phyloP scores from a whole-genome alignment of 1,140 invertebrate species.

The Bombus cullumanus region DNA sequence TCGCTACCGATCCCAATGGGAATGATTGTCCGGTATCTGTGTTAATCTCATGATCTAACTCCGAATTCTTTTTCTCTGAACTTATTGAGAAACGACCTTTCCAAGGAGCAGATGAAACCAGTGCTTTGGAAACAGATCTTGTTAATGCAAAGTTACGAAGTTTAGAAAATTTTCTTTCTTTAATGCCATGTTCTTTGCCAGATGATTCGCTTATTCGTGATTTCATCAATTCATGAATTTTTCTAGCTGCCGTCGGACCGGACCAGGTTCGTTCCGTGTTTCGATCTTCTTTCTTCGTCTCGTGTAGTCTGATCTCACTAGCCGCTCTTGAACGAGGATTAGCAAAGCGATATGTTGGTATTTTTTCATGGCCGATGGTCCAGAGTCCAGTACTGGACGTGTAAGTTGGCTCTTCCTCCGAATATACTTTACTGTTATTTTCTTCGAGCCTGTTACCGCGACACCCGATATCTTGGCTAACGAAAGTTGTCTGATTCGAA shows the following conservation, averaged over 20 bases:
- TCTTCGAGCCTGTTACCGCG: slow-evolving; percentile 83
- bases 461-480: not conserved
- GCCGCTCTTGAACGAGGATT: slow-evolving; percentile 82
- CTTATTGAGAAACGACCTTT: slow-evolving; percentile 71
- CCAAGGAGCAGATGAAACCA: slow-evolving; percentile 52
- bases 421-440: slow-evolving; percentile 87
- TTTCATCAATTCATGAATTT: slow-evolving; percentile 84
- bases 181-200: slow-evolving; percentile 45
- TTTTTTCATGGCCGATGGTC: slow-evolving; percentile 83
- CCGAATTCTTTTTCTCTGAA: slow-evolving; percentile 32
- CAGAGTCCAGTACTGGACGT: slow-evolving; percentile 60
- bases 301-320: slow-evolving; percentile 80
- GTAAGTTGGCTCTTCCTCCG: slow-evolving; percentile 84
- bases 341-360: slow-evolving; percentile 69
- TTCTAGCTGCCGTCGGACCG: slow-evolving; percentile 85
- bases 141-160: slow-evolving; percentile 74
- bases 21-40: slow-evolving; percentile 2
- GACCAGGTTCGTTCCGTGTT: slow-evolving; percentile 87
- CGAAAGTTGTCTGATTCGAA: slow-evolving; percentile 28
- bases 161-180: slow-evolving; percentile 72
- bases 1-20: not conserved
- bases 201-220: slow-evolving; percentile 66
- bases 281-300: slow-evolving; percentile 80
- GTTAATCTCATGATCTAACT: slow-evolving; percentile 59
- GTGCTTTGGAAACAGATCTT: slow-evolving; percentile 69